These are phyloP conservation scores for Atherix ibis DNA, from an alignment of 2,888 invertebrate genomes.

Conservation along the genomic window DNA sequence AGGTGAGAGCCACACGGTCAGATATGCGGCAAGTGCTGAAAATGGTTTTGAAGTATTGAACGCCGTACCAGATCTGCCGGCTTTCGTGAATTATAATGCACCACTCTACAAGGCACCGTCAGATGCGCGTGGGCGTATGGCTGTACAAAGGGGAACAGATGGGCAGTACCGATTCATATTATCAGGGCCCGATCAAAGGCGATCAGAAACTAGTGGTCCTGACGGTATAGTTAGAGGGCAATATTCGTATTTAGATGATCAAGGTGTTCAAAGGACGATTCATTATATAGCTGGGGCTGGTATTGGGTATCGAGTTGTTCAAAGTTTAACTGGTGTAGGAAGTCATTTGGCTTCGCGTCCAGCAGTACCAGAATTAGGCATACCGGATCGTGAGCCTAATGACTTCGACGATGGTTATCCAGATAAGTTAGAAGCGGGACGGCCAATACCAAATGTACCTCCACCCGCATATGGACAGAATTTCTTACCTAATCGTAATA, in stretches of 20 bases:
- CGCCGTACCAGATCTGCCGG: constrained; percentile 46
- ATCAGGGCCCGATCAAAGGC: constrained; percentile 58
- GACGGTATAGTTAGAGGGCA: constrained; percentile 58
- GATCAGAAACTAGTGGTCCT: constrained; percentile 56
- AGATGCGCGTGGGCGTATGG: constrained; percentile 50
- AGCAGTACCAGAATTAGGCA: constrained; percentile 39
- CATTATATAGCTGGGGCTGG: constrained; percentile 65
- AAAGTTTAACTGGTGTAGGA: constrained; percentile 48
- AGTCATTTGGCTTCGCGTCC: constrained; percentile 28
- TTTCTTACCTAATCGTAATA: too few species aligned
- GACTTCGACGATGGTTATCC: constrained; percentile 22
- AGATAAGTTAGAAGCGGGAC: too few species aligned
- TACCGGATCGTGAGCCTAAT: constrained; percentile 25
- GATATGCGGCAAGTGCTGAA: constrained; percentile 58
- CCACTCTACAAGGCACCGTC: constrained; percentile 46
- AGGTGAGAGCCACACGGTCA: constrained; percentile 58
- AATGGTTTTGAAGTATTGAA: constrained; percentile 64
- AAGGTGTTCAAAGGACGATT: constrained; percentile 59
- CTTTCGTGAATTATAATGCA: constrained; percentile 45
- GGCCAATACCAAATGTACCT: too few species aligned
- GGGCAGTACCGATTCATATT: constrained; percentile 63
- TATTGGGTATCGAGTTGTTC: constrained; percentile 58
- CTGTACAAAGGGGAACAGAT: constrained; percentile 53
- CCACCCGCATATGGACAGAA: too few species aligned
- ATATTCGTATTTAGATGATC: constrained; percentile 63